Base-by-base conservation (phyloP, 2,113 vertebrate genomes). In the Brachyhypopomus gauderio region DNA sequence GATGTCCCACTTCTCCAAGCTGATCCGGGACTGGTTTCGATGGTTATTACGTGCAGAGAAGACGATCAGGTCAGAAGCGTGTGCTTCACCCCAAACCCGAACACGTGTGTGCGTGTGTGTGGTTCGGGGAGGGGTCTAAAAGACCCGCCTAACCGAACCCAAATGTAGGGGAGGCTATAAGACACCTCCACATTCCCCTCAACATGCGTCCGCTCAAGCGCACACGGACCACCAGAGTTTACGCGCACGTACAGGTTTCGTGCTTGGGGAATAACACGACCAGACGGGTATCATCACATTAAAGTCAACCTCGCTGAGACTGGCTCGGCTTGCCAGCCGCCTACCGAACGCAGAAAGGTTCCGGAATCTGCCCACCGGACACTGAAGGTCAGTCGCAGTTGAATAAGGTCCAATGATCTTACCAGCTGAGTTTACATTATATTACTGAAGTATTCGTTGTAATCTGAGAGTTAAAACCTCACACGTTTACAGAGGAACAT, bases 131-230 rank as follows among this genome's bases (percentile, higher is more conserved):
- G 92, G 90, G 92, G 87, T 85, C 79, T 78, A 23, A 16, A 45
- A 76, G 72, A 87, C 87, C 88, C 78, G 69, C 84, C 87, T 90
- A 85, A 85, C 88, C 83, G 85, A 89, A 76, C 84, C 78, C 85
- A 87, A 80, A 89, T 90, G 89, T 90, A 89, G 88, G 89, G 91
- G 92, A 89, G 88, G 89, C 91, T 93, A 93, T 92, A 91, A 92
- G 85, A 83, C 45, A 52, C 45, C 11, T 52, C 45, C 3, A 14
- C 45, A 52, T 52, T 52, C 12, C 14, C 45, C 45, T 52, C 9
- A 11, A 52, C 14, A 52, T 52, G 45, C 12, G 45, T 52, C 14
- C 45, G 45, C 45, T 52, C 14, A 11, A 14, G 1, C 45, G 45
- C 12, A 14, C 12, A 52, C 45, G 45, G 45, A 52, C 22, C 9